These are phyloP conservation scores for Artibeus jamaicensis DNA, from an alignment of 2,797 vertebrate genomes.

Conservation along the genomic window DNA sequence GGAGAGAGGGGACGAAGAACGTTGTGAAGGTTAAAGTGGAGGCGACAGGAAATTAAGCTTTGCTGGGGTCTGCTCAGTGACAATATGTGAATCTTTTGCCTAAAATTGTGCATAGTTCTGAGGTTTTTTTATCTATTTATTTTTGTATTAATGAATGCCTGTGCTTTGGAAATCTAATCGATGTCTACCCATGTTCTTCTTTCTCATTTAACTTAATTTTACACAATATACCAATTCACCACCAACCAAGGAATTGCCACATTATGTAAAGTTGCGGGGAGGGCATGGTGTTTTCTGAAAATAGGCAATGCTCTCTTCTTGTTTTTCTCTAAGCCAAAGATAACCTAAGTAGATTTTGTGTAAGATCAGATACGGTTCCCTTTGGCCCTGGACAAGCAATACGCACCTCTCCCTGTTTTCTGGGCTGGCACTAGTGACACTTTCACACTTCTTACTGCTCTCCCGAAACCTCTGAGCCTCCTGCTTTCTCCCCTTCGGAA, in stretches of 20 bases:
- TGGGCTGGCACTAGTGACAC: not conserved
- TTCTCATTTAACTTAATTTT: not conserved
- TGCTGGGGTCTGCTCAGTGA: not conserved
- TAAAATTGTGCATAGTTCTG: not conserved
- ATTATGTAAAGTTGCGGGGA: not conserved
- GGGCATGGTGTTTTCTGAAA: not conserved
- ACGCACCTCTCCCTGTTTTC: not conserved
- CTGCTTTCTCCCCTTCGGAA: not conserved
- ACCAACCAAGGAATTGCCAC: not conserved
- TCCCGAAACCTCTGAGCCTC: not conserved
- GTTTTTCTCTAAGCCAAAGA: not conserved
- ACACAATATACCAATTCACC: not conserved
- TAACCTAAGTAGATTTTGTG: not conserved
- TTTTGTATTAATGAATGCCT: not conserved
- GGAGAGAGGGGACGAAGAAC: not conserved
- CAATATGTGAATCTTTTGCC: not conserved
- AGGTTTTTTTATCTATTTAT: conserved; percentile 13
- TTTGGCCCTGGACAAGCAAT: not conserved
- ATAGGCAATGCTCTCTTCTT: not conserved
- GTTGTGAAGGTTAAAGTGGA: not conserved
- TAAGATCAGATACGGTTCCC: not conserved
- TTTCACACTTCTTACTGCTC: not conserved
- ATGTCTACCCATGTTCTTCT: not conserved
- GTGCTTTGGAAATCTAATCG: not conserved
- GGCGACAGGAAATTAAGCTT: not conserved